Base-by-base conservation (phyloP, 2,797 vertebrate genomes). In the Tenualosa thibaudeaui region DNA sequence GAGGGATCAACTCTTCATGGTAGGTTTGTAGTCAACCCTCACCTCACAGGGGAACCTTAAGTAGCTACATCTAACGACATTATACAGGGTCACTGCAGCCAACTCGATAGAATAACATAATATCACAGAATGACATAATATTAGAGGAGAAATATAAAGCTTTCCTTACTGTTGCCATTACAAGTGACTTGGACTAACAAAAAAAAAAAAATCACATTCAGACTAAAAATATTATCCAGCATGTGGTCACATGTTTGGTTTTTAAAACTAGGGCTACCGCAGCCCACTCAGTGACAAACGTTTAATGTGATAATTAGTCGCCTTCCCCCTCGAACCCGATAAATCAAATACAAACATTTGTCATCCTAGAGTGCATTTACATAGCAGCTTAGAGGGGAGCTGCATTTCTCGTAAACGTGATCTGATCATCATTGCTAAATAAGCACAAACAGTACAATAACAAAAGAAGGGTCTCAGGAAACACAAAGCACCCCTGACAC, bases 1-100 rank as follows among this genome's bases (percentile, higher is more conserved):
- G 40, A 46, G 71, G 71, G 71, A 78, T 78, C 37, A 78, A 43
- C 37, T 78, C 71, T 40, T 78, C 37, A 43, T 78, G 6, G 71
- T 43, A 24, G 71, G 17, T 40, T 78, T 78, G 40, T 40, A 43
- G 71, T 2, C 71, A 22, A 40, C 71, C 15, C 40, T 40, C 17
- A 75, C 68, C 31, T 75, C 68, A 75, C 31, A 6, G 13, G 40
- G 68, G 31, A 37, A 31, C 17, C 22, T 46, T 43, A 78, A 78
- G 71, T 19, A 51, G 50, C 50, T 9, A 46, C 71, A 78, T 46
- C 15, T 78, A 22, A 75, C 15, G 37, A 75, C 68, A 75, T 75
- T 5, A 46, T 17, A 78, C 15, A 19, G 71, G 71, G 46, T 9
- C 40, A 2, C 22, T 78, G 40, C 40, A 78, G 71, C 17, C 19